A percentile compares a stretch with the other conserved stretches of the same genome.
phyloP scores from a whole-genome alignment of 2,797 vertebrate genomes.

The Sciurus carolinensis region DNA sequence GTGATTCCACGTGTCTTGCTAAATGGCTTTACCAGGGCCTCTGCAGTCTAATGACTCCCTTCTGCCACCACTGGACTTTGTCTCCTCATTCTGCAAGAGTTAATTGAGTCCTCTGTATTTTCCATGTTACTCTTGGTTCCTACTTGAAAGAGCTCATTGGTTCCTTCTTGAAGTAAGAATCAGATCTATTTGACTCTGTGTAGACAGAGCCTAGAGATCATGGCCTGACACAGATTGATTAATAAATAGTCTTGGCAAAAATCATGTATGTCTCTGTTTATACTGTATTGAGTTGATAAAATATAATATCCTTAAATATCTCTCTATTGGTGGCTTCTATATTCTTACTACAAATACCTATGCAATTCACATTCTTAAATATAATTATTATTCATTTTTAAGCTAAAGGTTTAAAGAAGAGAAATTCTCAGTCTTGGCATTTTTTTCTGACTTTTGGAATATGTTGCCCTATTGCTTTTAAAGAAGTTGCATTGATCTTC shows the following conservation, averaged over 20 bases:
- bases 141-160: neutral
- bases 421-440: neutral
- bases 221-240: neutral
- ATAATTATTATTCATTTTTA: neutral
- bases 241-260: neutral
- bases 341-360: neutral
- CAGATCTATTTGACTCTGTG: neutral
- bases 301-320: neutral
- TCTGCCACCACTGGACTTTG: neutral
- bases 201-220: neutral
- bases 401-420: conserved; percentile 16
- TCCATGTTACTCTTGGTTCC: neutral
- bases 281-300: conserved; percentile 20
- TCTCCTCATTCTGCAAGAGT: neutral
- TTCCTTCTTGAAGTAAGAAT: neutral
- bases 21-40: neutral
- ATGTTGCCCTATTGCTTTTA: neutral
- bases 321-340: neutral
- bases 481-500: neutral
- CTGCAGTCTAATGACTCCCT: neutral
- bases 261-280: neutral
- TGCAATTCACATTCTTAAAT: neutral
- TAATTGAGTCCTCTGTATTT: neutral
- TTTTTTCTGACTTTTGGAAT: neutral
- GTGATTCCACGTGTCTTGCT: neutral